Percentiles rank a stretch among this genome's conserved stretches.
Evolutionary conservation across 2,888 invertebrate species (phyloP).

Genomic region (Glaucopsyche alexis): DNA sequence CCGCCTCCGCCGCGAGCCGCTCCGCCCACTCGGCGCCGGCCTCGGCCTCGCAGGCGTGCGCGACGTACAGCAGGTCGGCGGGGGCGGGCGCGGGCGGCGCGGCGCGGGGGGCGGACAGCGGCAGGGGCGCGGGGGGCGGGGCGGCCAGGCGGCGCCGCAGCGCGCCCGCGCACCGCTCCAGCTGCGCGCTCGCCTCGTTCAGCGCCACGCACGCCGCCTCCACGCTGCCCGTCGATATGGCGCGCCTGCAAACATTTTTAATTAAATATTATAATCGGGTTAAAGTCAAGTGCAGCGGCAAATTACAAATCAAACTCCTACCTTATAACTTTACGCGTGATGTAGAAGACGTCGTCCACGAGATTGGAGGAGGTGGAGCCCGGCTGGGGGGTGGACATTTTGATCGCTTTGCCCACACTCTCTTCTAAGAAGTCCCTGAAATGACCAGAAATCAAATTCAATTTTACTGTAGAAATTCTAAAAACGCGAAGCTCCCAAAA

Average conservation of each 20-base stretch:
- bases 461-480: no score
- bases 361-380: conserved; percentile 91
- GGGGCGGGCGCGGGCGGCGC: conserved; percentile 37
- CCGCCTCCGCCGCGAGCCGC: conserved; percentile 88
- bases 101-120: conserved; percentile 69
- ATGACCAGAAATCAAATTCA: not conserved
- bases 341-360: conserved; percentile 98
- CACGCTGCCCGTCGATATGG: conserved; percentile 93
- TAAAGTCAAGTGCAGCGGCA: no score
- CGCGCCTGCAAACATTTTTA: conserved; percentile 81
- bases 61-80: conserved; percentile 85
- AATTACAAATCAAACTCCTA: conserved; percentile 34
- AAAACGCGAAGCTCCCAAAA: not conserved
- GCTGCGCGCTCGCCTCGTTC: conserved; percentile 92
- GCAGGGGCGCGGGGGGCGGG: conserved; percentile 59
- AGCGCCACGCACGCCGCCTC: conserved; percentile 98
- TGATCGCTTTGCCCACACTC: conserved; percentile 94
- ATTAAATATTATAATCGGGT: not conserved
- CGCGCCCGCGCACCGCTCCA: conserved; percentile 91
- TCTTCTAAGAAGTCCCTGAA: conserved; percentile 93
- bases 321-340: conserved; percentile 96
- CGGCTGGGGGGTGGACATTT: conserved; percentile 86
- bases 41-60: conserved; percentile 94
- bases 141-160: conserved; percentile 85
- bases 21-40: conserved; percentile 94